These are phyloP conservation scores for Alloscopus bannaensis DNA, from an alignment of 2,888 invertebrate species.

Conservation along the genomic window DNA sequence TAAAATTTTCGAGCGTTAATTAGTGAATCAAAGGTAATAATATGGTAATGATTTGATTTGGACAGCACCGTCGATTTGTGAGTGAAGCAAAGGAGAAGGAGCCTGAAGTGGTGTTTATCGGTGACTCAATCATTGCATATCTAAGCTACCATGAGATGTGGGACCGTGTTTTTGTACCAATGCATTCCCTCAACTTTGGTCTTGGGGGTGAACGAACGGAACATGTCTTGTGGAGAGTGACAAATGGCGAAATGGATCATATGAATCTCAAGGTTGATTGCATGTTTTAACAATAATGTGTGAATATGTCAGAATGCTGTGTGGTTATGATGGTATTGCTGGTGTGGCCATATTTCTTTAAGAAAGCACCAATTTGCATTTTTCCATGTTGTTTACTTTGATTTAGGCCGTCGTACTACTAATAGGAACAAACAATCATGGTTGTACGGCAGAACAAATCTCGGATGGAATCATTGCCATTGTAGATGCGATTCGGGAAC, in stretches of 20 bases:
- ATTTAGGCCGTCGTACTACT: conserved; percentile 81
- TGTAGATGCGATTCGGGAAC: conserved; percentile 83
- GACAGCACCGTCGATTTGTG: conserved; percentile 89
- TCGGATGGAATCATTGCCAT: conserved; percentile 88
- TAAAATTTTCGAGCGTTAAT: neutral
- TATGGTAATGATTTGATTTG: neutral
- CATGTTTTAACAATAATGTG: no score
- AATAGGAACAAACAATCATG: conserved; percentile 92
- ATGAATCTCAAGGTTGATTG: conserved; percentile 88
- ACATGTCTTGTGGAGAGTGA: conserved; percentile 92
- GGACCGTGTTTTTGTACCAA: conserved; percentile 92
- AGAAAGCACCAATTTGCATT: no score
- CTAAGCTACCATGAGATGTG: conserved; percentile 90
- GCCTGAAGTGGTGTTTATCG: conserved; percentile 93
- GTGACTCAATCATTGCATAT: conserved; percentile 90
- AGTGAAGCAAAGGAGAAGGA: conserved; percentile 91
- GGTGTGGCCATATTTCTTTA: neutral
- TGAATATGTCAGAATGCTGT: no score
- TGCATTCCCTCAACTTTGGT: conserved; percentile 94
- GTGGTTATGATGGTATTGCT: neutral
- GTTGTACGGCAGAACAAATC: conserved; percentile 87
- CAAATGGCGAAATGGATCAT: conserved; percentile 92
- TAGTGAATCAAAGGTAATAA: neutral
- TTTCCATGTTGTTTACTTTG: neutral
- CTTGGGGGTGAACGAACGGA: conserved; percentile 92